A percentile compares a stretch with the other conserved stretches of the same genome.
Conservation (phyloP, 1,140 invertebrate species). For the Ceratina calcarata region DNA sequence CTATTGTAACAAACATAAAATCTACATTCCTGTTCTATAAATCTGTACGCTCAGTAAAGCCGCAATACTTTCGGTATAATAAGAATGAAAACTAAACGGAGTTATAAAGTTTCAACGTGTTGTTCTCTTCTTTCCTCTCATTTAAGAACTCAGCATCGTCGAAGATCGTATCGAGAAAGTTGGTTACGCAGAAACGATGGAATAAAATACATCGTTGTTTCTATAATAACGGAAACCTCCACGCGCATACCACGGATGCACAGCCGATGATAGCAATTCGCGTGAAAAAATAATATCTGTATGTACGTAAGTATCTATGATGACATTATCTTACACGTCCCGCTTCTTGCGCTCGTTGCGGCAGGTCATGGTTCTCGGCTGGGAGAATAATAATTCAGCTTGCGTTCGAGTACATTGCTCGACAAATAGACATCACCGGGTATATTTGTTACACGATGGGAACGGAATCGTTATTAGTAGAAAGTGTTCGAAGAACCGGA, state of each 20-base stretch:
- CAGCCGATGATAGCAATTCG: conserved; percentile 34
- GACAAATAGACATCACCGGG: conserved; percentile 16
- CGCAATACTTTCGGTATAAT: background rate
- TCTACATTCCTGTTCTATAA: background rate
- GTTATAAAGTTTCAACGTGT: background rate
- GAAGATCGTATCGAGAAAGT: background rate
- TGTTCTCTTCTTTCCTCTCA: background rate
- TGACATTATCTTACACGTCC: conserved; percentile 26
- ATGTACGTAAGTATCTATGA: background rate
- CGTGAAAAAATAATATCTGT: background rate
- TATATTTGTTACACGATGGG: conserved; percentile 50
- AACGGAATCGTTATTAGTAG: conserved; percentile 75
- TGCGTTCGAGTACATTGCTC: conserved; percentile 1
- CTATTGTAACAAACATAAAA: background rate
- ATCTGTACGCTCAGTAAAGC: background rate
- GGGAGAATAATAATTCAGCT: conserved; percentile 35
- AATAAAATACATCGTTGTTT: conserved; percentile 9
- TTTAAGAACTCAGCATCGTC: background rate
- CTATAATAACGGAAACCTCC: conserved; percentile 30
- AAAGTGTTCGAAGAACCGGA: conserved; percentile 71
- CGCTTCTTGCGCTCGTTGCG: conserved; percentile 33
- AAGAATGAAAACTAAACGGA: background rate
- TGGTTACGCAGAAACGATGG: background rate
- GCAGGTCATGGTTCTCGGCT: conserved; percentile 52
- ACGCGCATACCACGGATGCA: conserved; percentile 1